phyloP scores from a whole-genome alignment of 2,113 vertebrate species.

The Lasiurus borealis region DNA sequence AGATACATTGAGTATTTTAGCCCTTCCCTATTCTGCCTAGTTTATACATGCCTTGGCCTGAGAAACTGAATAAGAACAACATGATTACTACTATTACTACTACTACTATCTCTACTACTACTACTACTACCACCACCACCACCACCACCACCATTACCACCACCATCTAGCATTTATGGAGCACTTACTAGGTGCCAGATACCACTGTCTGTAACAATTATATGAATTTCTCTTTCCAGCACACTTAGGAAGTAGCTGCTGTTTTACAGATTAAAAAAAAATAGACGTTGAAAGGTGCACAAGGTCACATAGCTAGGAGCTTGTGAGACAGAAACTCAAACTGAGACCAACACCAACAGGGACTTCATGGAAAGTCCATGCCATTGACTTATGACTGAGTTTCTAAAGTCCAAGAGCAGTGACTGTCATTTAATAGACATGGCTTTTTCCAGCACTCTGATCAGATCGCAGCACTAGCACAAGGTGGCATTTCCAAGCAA shows the following conservation, averaged over 20 bases:
- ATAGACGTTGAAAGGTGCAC: not conserved
- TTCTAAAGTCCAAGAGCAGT: not conserved
- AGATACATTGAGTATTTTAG: not conserved
- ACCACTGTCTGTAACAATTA: not conserved
- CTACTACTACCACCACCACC: not conserved
- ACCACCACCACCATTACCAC: too few species aligned
- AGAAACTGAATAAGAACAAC: not conserved
- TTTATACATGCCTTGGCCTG: not conserved
- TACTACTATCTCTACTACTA: too few species aligned
- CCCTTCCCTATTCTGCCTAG: not conserved
- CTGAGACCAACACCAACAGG: not conserved
- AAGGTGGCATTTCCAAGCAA: not conserved
- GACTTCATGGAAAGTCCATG: not conserved
- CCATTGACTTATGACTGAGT: not conserved
- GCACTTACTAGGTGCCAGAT: too few species aligned
- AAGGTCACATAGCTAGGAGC: not conserved
- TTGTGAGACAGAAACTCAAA: not conserved
- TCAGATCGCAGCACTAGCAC: not conserved
- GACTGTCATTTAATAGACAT: not conserved
- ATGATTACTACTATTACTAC: too few species aligned
- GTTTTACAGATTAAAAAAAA: not conserved
- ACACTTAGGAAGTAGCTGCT: not conserved
- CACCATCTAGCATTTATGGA: not conserved
- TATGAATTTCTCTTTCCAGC: not conserved
- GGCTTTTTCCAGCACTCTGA: not conserved